phyloP scores from a whole-genome alignment of 2,888 invertebrate genomes.

The Melanchra persicariae region DNA sequence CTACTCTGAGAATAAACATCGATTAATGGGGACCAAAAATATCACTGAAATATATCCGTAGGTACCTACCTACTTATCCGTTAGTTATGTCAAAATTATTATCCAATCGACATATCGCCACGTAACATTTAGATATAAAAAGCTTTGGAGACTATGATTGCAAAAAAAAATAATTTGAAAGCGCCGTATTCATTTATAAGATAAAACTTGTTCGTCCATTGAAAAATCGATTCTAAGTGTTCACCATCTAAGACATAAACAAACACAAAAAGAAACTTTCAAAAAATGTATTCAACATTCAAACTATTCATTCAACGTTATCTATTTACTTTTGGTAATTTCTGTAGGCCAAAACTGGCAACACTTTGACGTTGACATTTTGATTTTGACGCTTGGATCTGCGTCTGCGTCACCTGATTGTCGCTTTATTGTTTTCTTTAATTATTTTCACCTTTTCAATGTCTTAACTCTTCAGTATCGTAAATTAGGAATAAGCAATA shows the following conservation, averaged over 20 bases:
- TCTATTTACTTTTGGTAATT: slow-evolving; percentile 22
- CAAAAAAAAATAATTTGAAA: no score
- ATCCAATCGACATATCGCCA: background rate
- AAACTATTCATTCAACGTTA: background rate
- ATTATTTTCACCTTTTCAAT: slow-evolving; percentile 18
- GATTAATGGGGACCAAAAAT: background rate
- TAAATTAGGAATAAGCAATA: slow-evolving; percentile 38
- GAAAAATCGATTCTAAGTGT: no score
- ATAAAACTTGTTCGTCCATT: no score
- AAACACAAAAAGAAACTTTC: background rate
- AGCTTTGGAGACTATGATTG: no score
- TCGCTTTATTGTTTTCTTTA: slow-evolving; percentile 16
- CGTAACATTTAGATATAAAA: background rate
- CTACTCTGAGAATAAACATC: background rate
- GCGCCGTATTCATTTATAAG: no score
- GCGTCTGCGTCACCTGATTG: slow-evolving; percentile 57
- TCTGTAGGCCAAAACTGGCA: slow-evolving; percentile 26
- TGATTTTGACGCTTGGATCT: slow-evolving; percentile 37
- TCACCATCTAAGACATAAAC: no score
- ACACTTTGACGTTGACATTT: slow-evolving; percentile 46
- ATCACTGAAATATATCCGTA: no score
- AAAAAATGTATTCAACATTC: no score
- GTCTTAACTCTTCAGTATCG: slow-evolving; percentile 15
- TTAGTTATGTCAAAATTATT: no score
- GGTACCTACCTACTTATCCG: no score